phyloP scores from a whole-genome alignment of 2,113 vertebrate genomes.

The Cervus canadensis region DNA sequence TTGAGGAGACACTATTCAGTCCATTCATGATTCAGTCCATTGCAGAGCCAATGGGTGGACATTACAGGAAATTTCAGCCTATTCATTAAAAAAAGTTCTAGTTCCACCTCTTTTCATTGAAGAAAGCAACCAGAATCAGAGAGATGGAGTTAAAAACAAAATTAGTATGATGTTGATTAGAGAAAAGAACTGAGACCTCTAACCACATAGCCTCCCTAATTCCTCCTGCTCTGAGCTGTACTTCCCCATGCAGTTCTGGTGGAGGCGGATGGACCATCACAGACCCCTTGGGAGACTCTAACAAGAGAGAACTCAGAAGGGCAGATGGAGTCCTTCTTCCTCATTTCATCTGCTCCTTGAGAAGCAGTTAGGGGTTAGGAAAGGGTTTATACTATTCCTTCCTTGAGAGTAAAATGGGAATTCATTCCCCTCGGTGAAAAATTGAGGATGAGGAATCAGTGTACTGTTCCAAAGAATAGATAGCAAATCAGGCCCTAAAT shows the following conservation, averaged over 20 bases:
- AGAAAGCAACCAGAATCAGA: background rate
- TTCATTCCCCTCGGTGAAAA: background rate
- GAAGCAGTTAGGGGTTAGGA: no score
- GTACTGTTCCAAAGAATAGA: background rate
- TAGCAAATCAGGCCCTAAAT: background rate
- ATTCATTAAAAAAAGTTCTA: background rate
- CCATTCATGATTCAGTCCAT: background rate
- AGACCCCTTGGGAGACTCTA: background rate
- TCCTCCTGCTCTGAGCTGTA: background rate
- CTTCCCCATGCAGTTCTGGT: background rate
- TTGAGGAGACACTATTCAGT: background rate
- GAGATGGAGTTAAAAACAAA: background rate
- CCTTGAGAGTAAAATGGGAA: background rate
- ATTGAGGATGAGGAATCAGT: background rate
- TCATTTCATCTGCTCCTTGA: background rate
- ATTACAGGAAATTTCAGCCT: background rate
- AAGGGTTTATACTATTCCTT: background rate
- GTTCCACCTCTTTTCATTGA: background rate
- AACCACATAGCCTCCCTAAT: background rate
- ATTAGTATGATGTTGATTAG: background rate
- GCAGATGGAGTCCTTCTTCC: background rate
- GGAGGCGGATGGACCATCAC: background rate
- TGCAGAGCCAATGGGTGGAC: background rate
- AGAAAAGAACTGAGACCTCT: background rate
- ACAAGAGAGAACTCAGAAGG: background rate